Evolutionary conservation across 2,797 vertebrate species (phyloP), one percentile per base, ranked within the genome.

Genomic region (Anas georgica): DNA sequence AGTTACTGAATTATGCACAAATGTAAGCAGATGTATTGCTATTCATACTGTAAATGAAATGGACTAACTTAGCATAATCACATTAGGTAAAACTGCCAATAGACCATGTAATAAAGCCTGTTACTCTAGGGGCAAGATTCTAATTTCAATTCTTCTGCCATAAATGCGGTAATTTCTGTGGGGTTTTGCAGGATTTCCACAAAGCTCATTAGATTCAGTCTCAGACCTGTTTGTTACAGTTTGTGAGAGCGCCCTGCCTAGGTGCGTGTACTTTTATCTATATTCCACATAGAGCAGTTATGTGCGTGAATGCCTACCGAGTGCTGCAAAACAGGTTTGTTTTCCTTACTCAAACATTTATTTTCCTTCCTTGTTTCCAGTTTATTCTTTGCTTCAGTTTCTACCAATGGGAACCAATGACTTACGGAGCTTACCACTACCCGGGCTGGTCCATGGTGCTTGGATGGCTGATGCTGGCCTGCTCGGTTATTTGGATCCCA

Each of bases 401-500:
- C 96, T 99, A 99, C 97, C 99, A 99, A 94, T 99, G 99, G 99
- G 99, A 99, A 64, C 99, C 97, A 26, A 99, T 99, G 99, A 99
- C 99, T 4, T 99, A 99, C 0, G 99, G 99, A 95, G 98, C 98
- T 91, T 99, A 99, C 96, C 99, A 98, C 87, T 99, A 99, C 93
- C 99, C 99, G 4, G 98, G 98, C 97, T 99, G 99, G 99, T 99
- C 99, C 93, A 99, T 99, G 99, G 98, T 99, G 39, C 59, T 99
- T 5, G 99, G 99, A 41, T 99, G 99, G 99, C 98, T 99, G 72
- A 99, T 99, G 99, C 98, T 99, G 54, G 98, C 98, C 97, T 99
- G 99, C 95, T 99, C 99, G 1, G 99, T 99, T 92, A 99, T 99
- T 96, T 99, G 99, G 99, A 99, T 99, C 96, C 99, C 99, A 11